A percentile compares a stretch with the other conserved stretches of the same genome.
Conservation (phyloP, 2,888 invertebrate species). For the Macrophya alboannulata region DNA sequence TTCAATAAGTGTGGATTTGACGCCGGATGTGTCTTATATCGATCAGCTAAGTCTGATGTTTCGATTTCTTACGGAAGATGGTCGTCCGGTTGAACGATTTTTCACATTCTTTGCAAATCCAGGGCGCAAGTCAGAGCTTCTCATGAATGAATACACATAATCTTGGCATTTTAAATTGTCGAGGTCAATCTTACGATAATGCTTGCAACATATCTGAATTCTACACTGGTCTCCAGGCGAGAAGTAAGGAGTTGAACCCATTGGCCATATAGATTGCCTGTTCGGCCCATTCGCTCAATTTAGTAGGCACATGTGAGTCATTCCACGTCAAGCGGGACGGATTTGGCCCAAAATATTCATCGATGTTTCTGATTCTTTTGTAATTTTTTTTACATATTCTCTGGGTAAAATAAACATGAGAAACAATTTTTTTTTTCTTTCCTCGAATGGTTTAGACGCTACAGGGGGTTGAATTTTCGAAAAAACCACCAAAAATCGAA, state of each 20-base stretch:
- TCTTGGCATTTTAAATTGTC: slow-evolving; percentile 37
- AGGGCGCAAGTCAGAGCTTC: slow-evolving; percentile 62
- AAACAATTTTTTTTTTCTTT: no score
- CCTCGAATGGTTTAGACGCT: no score
- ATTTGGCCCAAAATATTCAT: no score
- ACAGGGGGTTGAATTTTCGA: no score
- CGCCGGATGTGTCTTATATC: slow-evolving; percentile 54
- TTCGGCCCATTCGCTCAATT: slow-evolving; percentile 62
- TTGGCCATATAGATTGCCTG: slow-evolving; percentile 61
- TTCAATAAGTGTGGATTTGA: slow-evolving; percentile 57
- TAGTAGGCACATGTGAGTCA: no score
- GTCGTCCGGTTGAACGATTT: slow-evolving; percentile 62
- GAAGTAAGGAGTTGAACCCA: slow-evolving; percentile 55
- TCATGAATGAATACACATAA: neutral
- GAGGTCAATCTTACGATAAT: slow-evolving; percentile 58
- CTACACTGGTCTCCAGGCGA: slow-evolving; percentile 59
- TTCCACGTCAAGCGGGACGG: no score
- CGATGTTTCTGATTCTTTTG: no score
- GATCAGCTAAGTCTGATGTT: slow-evolving; percentile 57
- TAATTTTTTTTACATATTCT: no score
- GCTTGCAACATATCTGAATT: slow-evolving; percentile 59
- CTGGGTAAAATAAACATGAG: no score
- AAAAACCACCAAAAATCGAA: no score
- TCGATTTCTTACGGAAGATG: slow-evolving; percentile 44
- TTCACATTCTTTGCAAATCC: slow-evolving; percentile 61